Evolutionary conservation across 2,888 invertebrate genomes (phyloP).

Genomic region (Caenorhabditis sp.): DNA sequence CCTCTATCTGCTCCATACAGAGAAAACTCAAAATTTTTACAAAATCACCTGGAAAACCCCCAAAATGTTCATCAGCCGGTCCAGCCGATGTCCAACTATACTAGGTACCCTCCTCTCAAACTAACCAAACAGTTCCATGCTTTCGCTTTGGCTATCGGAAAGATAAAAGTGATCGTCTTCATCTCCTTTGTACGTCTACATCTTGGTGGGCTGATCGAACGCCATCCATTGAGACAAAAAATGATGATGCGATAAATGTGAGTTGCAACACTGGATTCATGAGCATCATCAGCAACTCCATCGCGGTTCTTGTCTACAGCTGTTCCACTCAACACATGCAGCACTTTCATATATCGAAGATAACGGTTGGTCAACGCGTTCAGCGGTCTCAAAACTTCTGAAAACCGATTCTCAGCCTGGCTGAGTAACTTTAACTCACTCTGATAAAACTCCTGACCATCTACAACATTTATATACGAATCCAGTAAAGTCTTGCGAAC

Average conservation of each 20-base stretch:
- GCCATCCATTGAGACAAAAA: conserved; percentile 20
- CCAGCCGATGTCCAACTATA: too few relatives aligned
- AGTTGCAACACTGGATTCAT: not conserved
- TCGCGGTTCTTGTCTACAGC: conserved; percentile 37
- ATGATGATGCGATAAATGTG: conserved; percentile 30
- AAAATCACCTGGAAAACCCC: too few relatives aligned
- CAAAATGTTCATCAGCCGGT: too few relatives aligned
- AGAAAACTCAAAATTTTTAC: too few relatives aligned
- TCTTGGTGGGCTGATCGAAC: conserved; percentile 20
- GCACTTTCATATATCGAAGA: conserved; percentile 21
- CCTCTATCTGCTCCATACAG: too few relatives aligned
- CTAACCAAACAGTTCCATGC: conserved; percentile 5
- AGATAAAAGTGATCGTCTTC: conserved; percentile 22
- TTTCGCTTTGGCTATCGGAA: conserved; percentile 17
- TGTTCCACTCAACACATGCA: conserved; percentile 34
- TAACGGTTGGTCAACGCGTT: conserved; percentile 29
- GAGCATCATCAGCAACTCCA: conserved; percentile 20
- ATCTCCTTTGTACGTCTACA: conserved; percentile 20
- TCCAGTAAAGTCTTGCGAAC: not conserved
- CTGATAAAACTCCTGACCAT: not conserved
- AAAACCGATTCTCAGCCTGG: too few relatives aligned
- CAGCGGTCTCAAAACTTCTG: conserved; percentile 31
- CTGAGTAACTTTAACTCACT: not conserved
- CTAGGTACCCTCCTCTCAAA: too few relatives aligned
- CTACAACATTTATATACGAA: not conserved